Evolutionary conservation across 2,113 vertebrate species (phyloP).

Genomic region (Amia ocellicauda): DNA sequence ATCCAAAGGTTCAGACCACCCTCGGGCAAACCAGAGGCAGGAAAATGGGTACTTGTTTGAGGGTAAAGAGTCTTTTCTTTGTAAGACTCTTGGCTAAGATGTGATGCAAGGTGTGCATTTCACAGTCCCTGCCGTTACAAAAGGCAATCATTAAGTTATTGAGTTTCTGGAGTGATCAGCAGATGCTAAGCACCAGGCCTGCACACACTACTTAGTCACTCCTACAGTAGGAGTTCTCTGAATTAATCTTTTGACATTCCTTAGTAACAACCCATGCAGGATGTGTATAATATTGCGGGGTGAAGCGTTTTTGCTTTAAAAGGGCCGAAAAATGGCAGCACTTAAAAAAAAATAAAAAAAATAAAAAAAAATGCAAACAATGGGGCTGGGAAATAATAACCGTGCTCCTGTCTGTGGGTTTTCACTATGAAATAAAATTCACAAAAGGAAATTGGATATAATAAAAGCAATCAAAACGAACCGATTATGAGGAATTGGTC

Average conservation of each 20-base stretch:
- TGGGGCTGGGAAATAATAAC: slow-evolving; percentile 1
- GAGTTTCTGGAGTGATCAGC: slow-evolving; percentile 52
- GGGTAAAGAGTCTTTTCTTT: not conserved
- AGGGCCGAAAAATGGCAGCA: not conserved
- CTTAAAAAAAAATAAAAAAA: not conserved
- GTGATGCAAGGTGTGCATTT: slow-evolving; percentile 11
- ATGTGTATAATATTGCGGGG: slow-evolving; percentile 6
- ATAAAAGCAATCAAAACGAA: slow-evolving; percentile 20
- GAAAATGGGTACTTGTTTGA: slow-evolving; percentile 14
- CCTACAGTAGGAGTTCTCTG: slow-evolving; percentile 7
- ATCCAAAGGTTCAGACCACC: slow-evolving; percentile 28
- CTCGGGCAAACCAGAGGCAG: slow-evolving; percentile 4
- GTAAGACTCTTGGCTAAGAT: slow-evolving; percentile 8
- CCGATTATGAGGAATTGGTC: slow-evolving; percentile 13
- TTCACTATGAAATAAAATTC: slow-evolving; percentile 7
- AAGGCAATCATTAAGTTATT: slow-evolving; percentile 50
- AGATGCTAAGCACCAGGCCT: slow-evolving; percentile 48
- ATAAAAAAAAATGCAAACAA: slow-evolving; percentile 3
- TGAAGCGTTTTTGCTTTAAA: slow-evolving; percentile 7
- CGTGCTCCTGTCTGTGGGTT: not conserved
- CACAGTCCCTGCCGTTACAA: slow-evolving; percentile 14
- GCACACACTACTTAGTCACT: not conserved
- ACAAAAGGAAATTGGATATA: slow-evolving; percentile 10
- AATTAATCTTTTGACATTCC: slow-evolving; percentile 15
- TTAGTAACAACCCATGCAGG: not conserved